phyloP scores from a whole-genome alignment of 2,797 vertebrate species.

The Halcyon badia region DNA sequence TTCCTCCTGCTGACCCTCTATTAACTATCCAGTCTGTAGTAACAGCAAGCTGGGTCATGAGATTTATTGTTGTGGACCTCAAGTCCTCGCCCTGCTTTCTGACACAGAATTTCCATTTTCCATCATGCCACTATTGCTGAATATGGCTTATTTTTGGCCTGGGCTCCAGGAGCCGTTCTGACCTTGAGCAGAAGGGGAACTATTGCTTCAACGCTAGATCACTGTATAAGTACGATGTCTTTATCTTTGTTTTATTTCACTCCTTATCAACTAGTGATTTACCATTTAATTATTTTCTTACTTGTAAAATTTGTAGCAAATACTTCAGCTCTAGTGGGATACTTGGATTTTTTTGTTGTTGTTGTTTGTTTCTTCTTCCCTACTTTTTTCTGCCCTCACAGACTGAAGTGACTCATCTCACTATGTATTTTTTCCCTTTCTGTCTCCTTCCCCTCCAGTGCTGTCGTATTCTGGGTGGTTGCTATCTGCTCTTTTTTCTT shows the following conservation, averaged over 20 bases:
- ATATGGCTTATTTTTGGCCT: background rate
- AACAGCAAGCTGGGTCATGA: background rate
- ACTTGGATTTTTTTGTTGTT: background rate
- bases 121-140: background rate
- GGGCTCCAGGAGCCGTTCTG: background rate
- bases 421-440: background rate
- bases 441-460: conserved; percentile 23
- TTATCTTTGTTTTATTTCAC: background rate
- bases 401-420: background rate
- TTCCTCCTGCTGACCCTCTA: background rate
- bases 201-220: background rate
- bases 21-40: background rate
- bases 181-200: background rate
- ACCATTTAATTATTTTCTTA: background rate
- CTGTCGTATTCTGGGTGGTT: background rate
- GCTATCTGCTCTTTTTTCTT: conserved; percentile 6
- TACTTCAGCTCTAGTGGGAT: background rate
- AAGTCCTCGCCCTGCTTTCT: background rate
- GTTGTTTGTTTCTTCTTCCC: background rate
- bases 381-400: background rate
- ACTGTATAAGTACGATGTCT: background rate
- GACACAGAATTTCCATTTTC: conserved; percentile 32
- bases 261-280: background rate
- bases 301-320: background rate
- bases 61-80: background rate